phyloP scores from a whole-genome alignment of 2,888 invertebrate species.

The Saturnia japonica region DNA sequence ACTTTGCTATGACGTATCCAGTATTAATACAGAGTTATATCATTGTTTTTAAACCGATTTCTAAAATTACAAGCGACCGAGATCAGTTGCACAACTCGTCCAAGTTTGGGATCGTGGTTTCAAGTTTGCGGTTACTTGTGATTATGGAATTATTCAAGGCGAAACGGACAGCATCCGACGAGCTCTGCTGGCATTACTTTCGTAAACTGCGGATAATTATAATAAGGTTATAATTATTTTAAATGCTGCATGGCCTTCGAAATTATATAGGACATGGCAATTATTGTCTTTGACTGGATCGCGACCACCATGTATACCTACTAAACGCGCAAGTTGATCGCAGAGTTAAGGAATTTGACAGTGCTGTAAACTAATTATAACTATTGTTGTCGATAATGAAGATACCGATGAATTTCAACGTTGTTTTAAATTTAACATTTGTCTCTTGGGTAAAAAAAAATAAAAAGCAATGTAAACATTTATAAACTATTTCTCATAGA shows the following conservation, averaged over 20 bases:
- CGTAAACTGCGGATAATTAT: not conserved
- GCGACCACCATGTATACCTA: too few species aligned
- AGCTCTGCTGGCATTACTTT: not conserved
- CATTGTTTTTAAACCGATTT: conserved; percentile 20
- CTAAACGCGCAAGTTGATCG: too few species aligned
- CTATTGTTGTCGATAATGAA: too few species aligned
- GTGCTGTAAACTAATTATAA: too few species aligned
- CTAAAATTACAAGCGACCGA: conserved; percentile 22
- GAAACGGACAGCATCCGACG: conserved; percentile 22
- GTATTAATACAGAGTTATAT: conserved; percentile 17
- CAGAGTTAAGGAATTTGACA: too few species aligned
- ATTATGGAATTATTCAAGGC: conserved; percentile 31
- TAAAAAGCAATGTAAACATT: too few species aligned
- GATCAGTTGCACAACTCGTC: conserved; percentile 32
- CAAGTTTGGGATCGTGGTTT: conserved; percentile 22
- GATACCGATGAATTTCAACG: too few species aligned
- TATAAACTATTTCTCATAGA: too few species aligned
- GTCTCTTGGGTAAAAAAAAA: too few species aligned
- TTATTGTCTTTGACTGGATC: too few species aligned
- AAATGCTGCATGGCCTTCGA: not conserved
- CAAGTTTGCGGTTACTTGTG: conserved; percentile 25
- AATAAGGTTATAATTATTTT: conserved; percentile 11
- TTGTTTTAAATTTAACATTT: too few species aligned
- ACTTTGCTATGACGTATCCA: conserved; percentile 10
- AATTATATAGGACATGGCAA: not conserved